Conservation (phyloP, 2,797 vertebrate genomes). For the Limnodromus scolopaceus region DNA sequence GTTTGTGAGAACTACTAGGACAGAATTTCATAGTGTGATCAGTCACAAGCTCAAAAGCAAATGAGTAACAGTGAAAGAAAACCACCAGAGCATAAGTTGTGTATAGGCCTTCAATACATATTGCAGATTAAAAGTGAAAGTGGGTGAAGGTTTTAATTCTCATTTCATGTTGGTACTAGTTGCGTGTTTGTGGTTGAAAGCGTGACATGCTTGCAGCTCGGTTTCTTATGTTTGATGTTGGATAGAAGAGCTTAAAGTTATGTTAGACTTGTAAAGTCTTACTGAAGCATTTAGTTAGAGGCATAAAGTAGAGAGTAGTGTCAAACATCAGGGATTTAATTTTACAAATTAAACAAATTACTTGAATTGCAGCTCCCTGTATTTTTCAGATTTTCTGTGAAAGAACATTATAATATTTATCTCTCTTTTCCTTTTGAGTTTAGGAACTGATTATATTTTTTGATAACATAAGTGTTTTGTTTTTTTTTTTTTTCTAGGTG, state of each 20-base stretch:
- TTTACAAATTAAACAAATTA: not conserved
- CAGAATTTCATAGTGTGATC: not conserved
- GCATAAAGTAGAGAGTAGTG: not conserved
- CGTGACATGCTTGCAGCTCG: not conserved
- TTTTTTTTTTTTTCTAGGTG: conserved; percentile 75
- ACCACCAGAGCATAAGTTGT: not conserved
- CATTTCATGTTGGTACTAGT: not conserved
- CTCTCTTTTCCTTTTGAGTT: not conserved
- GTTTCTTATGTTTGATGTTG: not conserved
- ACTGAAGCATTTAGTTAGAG: not conserved
- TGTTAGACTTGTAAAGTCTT: not conserved
- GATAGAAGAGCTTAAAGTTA: not conserved
- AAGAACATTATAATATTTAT: not conserved
- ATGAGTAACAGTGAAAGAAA: not conserved
- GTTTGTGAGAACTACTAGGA: not conserved
- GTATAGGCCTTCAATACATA: not conserved
- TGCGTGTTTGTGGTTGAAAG: not conserved
- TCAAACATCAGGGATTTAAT: not conserved
- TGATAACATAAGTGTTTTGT: not conserved
- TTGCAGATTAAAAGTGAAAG: not conserved
- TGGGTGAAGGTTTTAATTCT: not conserved
- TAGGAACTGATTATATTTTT: not conserved
- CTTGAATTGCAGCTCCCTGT: not conserved
- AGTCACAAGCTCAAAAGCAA: not conserved
- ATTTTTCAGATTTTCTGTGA: not conserved